Conservation (phyloP, 2,113 vertebrate genomes). For the Istiophorus platypterus region DNA sequence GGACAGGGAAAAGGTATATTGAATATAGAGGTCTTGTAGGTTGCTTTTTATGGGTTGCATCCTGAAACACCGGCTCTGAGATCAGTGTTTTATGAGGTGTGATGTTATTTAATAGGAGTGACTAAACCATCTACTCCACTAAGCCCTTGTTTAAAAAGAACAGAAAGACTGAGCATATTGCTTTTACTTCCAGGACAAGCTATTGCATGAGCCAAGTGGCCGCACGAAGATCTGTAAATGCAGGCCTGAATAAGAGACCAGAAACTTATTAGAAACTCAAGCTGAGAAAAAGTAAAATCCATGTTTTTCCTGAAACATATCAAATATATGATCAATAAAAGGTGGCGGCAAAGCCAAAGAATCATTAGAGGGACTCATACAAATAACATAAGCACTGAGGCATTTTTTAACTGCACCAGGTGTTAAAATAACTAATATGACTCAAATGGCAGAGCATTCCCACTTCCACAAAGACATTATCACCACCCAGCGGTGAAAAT, state of each 20-base stretch:
- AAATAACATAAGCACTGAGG: background rate
- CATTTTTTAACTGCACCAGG: background rate
- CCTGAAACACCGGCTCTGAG: background rate
- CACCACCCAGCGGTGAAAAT: conserved; percentile 48
- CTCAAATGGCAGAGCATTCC: no score
- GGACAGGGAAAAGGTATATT: background rate
- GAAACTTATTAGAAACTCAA: no score
- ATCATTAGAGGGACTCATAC: background rate
- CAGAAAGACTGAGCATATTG: background rate
- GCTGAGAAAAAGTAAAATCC: no score
- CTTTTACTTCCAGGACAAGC: background rate
- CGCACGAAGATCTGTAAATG: background rate
- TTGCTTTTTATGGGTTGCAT: no score
- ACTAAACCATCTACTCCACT: background rate
- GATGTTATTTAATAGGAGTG: background rate
- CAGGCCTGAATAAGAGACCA: background rate
- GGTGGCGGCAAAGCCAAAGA: background rate
- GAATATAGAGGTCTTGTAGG: background rate
- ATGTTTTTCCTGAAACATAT: background rate
- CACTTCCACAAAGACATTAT: background rate
- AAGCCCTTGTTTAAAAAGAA: background rate
- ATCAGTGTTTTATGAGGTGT: background rate
- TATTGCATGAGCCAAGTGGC: background rate
- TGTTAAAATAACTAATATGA: background rate
- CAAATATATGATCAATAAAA: no score